Evolutionary conservation across 2,888 invertebrate species (phyloP).

Genomic region (Lathronympha strigana): DNA sequence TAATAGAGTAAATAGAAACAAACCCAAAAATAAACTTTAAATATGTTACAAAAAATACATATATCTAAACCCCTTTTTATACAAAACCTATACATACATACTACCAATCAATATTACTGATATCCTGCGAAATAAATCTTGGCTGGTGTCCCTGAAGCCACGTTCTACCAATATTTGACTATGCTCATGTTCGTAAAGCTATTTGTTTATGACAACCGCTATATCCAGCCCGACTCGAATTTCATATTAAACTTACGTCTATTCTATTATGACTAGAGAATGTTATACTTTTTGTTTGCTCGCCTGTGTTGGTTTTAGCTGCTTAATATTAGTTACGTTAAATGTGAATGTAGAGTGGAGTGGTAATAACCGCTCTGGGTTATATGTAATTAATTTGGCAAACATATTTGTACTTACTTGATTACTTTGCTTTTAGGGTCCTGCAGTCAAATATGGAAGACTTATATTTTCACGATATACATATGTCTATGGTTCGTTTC

Average conservation of each 20-base stretch:
- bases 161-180: constrained; percentile 76
- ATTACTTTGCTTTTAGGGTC: background rate
- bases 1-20: background rate
- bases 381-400: background rate
- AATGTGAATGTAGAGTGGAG: constrained; percentile 2
- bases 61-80: background rate
- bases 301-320: constrained; percentile 15
- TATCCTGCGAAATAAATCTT: constrained; percentile 63
- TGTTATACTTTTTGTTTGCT: constrained; percentile 46
- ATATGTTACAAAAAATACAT: background rate
- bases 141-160: constrained; percentile 62
- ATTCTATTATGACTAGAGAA: constrained; percentile 47
- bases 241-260: constrained; percentile 49
- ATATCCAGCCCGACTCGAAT: constrained; percentile 53
- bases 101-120: constrained; percentile 55
- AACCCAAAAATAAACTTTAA: background rate
- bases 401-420: background rate
- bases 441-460: background rate
- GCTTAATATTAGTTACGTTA: constrained; percentile 23
- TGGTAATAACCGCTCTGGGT: background rate
- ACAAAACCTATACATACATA: background rate
- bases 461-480: background rate
- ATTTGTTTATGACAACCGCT: constrained; percentile 66
- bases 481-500: background rate
- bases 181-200: constrained; percentile 65